Base-by-base conservation (phyloP, 2,888 invertebrate genomes). In the Microchrysa polita region DNA sequence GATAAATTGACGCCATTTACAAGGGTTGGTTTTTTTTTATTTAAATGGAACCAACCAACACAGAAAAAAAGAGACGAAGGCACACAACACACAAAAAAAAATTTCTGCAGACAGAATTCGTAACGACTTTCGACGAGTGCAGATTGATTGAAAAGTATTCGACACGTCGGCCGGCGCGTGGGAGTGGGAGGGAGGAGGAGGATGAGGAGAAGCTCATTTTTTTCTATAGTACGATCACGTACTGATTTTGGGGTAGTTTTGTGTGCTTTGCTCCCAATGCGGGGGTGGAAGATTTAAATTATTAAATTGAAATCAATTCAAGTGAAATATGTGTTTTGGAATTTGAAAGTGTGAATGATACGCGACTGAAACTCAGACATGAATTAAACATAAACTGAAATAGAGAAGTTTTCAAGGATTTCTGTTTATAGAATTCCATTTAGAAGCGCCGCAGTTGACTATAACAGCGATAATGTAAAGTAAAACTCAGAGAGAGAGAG, bases 1-100 rank as follows among this genome's bases (percentile, higher is more conserved):
- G 61, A 63, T 42, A 23, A 63, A 63, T 63, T 40, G 61, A 27
- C 59, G 48, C 48, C 48, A 48, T 48, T 48, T 48, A 48, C 48
- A 48, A 48, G 48, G 48, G 48, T 48, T n/a, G n/a, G n/a, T n/a
- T n/a, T n/a, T n/a, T n/a, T 48, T 48, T 34, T 48, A 48, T 48
- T 48, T 48, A 48, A 48, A 48, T 48, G 48, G 12, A 48, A 48
- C 48, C 48, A 48, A 12, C n/a, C n/a, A 48, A 34, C 27, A 34
- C 27, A 34, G 7, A 34, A 34, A 34, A 34, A 34, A 34, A 34
- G 27, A 34, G 27, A 34, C 27, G 2, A 34, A 34, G 27, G 4
- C 5, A 48, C n/a, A n/a, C n/a, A n/a, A n/a, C n/a, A n/a, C n/a
- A 48, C 12, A 48, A n/a, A 48, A 48, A 12, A 42, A 48, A 48